phyloP scores from a whole-genome alignment of 2,113 vertebrate genomes.

The Cichladusa arquata region DNA sequence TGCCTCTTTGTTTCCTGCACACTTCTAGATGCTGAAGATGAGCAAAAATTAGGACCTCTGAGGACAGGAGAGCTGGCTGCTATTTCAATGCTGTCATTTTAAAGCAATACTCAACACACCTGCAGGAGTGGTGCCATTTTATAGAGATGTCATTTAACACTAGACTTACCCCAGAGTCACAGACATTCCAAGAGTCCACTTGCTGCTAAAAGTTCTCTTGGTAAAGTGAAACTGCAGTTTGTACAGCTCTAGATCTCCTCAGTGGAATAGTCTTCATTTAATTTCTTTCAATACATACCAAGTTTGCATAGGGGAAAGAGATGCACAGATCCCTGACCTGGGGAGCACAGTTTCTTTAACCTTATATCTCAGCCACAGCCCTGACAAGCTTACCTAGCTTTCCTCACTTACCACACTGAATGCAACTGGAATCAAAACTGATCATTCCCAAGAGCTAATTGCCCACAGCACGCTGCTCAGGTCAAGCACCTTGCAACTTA shows the following conservation, averaged over 20 bases:
- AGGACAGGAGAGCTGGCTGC: background rate
- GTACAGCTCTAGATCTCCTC: background rate
- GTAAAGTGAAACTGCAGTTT: background rate
- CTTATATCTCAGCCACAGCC: background rate
- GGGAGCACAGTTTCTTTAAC: background rate
- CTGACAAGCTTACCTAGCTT: background rate
- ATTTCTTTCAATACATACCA: background rate
- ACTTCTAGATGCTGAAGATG: background rate
- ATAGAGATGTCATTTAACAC: background rate
- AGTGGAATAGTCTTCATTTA: background rate
- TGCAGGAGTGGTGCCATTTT: background rate
- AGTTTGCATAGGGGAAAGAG: background rate
- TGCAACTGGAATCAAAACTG: background rate
- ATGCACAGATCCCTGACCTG: background rate
- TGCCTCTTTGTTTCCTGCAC: background rate
- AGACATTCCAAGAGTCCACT: background rate
- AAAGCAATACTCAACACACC: background rate
- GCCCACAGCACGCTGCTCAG: background rate
- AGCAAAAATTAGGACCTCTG: background rate
- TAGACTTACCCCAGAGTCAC: background rate
- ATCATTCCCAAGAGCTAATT: background rate
- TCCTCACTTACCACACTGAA: background rate
- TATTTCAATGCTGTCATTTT: background rate
- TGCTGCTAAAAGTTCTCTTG: background rate
- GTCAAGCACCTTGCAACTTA: background rate